Evolutionary conservation across 2,888 invertebrate species (phyloP).

Genomic region (Perithous albicinctus): DNA sequence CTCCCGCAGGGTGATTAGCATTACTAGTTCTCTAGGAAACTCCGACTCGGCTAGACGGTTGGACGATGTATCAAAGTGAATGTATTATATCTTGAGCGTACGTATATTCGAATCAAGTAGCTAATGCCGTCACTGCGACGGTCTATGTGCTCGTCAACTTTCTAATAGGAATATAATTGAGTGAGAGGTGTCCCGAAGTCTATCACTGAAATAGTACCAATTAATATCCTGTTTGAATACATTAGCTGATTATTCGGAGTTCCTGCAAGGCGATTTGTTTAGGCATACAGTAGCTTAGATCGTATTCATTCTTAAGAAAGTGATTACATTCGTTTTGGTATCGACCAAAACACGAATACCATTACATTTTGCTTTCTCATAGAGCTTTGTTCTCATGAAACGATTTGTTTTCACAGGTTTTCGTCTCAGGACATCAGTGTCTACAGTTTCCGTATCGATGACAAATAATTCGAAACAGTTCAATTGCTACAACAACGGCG

Average conservation of each 20-base stretch:
- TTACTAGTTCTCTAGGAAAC: slow-evolving; percentile 43
- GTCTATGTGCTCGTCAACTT: slow-evolving; percentile 38
- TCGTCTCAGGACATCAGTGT: too few relatives aligned
- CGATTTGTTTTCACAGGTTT: too few relatives aligned
- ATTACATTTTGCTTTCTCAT: not conserved
- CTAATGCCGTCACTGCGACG: not conserved
- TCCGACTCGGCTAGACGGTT: not conserved
- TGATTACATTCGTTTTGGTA: not conserved
- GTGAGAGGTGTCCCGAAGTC: slow-evolving; percentile 15
- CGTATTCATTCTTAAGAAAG: not conserved
- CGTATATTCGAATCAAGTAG: not conserved
- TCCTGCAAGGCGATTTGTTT: slow-evolving; percentile 7
- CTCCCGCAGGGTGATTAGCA: slow-evolving; percentile 21
- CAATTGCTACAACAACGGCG: not conserved
- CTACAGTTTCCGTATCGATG: too few relatives aligned
- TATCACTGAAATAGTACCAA: slow-evolving; percentile 40
- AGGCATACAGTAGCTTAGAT: not conserved
- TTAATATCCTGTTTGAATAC: slow-evolving; percentile 42
- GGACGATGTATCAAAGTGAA: slow-evolving; percentile 24
- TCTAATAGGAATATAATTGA: slow-evolving; percentile 59
- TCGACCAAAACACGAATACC: not conserved
- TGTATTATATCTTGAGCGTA: slow-evolving; percentile 25
- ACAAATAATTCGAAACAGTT: too few relatives aligned
- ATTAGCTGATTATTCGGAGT: slow-evolving; percentile 36
- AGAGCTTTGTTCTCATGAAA: too few relatives aligned